Evolutionary conservation across 2,113 vertebrate species (phyloP), one percentile per base, ranked within the genome.

Genomic region (Tetrax tetrax): DNA sequence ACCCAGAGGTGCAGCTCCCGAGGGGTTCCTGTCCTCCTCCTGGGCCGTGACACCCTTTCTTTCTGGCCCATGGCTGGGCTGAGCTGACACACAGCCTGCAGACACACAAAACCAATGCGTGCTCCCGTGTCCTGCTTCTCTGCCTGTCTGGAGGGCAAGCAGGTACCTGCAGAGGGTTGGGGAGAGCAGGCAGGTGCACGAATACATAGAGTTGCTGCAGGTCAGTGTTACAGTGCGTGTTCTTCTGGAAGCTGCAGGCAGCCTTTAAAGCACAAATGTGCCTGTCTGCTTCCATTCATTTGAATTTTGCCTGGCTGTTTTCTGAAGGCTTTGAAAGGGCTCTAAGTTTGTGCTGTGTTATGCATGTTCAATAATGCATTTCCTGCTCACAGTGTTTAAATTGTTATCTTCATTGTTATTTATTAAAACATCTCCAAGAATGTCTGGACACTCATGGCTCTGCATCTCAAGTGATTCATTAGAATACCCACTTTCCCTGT

Each of bases 401-500:
- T 90, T 64, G 84, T 95, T 96, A 94, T 96, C 94, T 95, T 97
- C 95, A 87, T 80, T 96, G 95, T 95, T 96, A 95, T 96, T 97
- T 97, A 96, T 97, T 97, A 96, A 96, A 96, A 97, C 93, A 94
- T 95, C 84, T 91, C 53, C 54, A 72, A 87, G 92, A 94, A 85
- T 80, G 71, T 90, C 87, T 95, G 95, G 91, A 94, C 93, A 66
- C 88, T 91, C 93, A 59, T 93, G 92, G 82, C 87, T 90, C 90
- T 93, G 95, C 95, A 94, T 97, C 63, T 93, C 93, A 95, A 96
- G 94, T 86, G 87, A 91, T 88, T 96, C 87, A 96, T 96, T 96
- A 96, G 83, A 96, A 70, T 31, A 63, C 41, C 14, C 54, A 50
- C 50, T 91, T 91, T 61, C 54, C 37, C 41, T 74, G 82, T 83